Percentiles rank a stretch among this genome's conserved stretches.
These are phyloP conservation scores for Muraenolepis orangiensis DNA, from an alignment of 2,797 vertebrate species.

Conservation along the genomic window DNA sequence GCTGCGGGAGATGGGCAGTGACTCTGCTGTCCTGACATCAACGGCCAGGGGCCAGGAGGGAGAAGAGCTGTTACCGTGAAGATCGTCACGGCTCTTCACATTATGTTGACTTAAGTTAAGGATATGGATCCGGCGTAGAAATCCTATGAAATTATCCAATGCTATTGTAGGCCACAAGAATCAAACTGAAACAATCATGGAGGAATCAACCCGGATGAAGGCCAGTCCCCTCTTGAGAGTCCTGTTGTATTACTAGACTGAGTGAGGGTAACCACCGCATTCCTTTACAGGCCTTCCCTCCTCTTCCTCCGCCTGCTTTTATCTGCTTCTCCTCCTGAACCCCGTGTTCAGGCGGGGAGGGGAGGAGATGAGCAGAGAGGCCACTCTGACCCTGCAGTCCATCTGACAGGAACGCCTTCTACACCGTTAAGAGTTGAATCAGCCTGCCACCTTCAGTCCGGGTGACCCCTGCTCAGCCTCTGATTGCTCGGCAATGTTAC, in stretches of 20 bases:
- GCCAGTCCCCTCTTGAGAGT: not conserved
- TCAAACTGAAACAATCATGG: not conserved
- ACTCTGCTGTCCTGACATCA: too few relatives aligned
- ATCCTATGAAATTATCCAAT: not conserved
- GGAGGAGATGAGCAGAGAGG: too few relatives aligned
- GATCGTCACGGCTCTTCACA: too few relatives aligned
- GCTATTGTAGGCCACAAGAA: not conserved
- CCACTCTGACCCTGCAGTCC: too few relatives aligned
- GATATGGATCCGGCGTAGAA: not conserved
- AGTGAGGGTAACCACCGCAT: not conserved
- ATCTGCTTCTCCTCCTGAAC: constrained; percentile 29
- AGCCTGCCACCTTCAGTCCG: constrained; percentile 23
- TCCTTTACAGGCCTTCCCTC: too few relatives aligned
- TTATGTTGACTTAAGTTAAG: not conserved
- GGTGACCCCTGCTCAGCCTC: constrained; percentile 13
- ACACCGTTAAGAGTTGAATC: constrained; percentile 21
- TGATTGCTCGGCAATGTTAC: not conserved
- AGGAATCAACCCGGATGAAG: not conserved
- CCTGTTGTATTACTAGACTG: not conserved
- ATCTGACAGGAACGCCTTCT: too few relatives aligned
- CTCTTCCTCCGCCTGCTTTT: too few relatives aligned
- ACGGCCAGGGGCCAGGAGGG: too few relatives aligned
- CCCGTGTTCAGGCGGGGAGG: too few relatives aligned
- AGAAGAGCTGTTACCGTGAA: too few relatives aligned
- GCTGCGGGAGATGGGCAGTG: too few relatives aligned